Evolutionary conservation across 2,797 vertebrate species (phyloP).

Genomic region (Chrosomus eos): DNA sequence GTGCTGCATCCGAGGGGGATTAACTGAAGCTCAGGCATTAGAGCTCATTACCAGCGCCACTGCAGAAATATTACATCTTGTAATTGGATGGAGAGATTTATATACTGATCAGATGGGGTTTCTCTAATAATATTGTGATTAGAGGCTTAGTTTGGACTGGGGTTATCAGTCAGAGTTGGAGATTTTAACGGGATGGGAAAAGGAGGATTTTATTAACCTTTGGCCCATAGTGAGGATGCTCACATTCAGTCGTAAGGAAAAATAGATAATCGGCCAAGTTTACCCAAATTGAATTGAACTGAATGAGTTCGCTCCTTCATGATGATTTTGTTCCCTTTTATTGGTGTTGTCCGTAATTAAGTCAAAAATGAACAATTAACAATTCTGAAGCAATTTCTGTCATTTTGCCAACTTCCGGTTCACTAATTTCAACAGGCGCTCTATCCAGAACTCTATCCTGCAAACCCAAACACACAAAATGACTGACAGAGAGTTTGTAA

Average conservation of each 20-base stretch:
- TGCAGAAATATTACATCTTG: conserved; percentile 73
- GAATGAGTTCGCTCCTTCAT: neutral
- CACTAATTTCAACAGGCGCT: neutral
- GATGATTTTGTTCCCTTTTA: neutral
- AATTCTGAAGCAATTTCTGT: neutral
- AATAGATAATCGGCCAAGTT: conserved; percentile 9
- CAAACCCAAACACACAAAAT: neutral
- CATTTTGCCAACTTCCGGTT: neutral
- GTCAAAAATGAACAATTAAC: neutral
- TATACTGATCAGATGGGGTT: conserved; percentile 62
- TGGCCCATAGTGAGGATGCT: conserved; percentile 38
- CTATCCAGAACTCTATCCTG: neutral
- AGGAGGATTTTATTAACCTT: conserved; percentile 57
- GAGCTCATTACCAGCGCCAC: conserved; percentile 70
- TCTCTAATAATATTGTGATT: conserved; percentile 55
- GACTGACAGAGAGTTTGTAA: neutral
- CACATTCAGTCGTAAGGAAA: conserved; percentile 7
- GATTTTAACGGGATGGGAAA: conserved; percentile 39
- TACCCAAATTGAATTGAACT: neutral
- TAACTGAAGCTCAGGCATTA: conserved; percentile 68
- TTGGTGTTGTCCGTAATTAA: neutral
- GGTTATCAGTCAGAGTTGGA: conserved; percentile 48
- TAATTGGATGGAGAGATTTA: conserved; percentile 72
- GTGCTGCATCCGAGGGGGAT: conserved; percentile 66
- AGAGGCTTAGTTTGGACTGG: conserved; percentile 47